Evolutionary conservation across 1,140 invertebrate genomes (phyloP).

Genomic region (Papilio helenus): DNA sequence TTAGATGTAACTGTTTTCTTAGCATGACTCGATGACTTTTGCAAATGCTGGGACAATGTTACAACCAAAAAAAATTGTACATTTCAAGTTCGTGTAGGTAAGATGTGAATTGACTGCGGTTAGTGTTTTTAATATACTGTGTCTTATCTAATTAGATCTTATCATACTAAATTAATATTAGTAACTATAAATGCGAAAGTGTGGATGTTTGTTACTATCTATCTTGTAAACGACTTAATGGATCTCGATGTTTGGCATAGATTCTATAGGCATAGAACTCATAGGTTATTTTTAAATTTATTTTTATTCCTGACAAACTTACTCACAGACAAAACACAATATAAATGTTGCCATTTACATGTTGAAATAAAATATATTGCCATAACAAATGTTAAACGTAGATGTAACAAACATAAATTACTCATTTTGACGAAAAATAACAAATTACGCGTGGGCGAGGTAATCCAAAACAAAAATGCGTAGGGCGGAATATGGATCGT

Average conservation of each 20-base stretch:
- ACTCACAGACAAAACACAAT: not conserved
- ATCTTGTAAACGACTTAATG: no score
- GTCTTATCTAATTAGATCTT: no score
- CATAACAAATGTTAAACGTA: not conserved
- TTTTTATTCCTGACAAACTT: not conserved
- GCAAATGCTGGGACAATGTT: no score
- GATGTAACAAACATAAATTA: slow-evolving; percentile 35
- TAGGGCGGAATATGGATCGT: slow-evolving; percentile 41
- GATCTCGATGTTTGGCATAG: not conserved
- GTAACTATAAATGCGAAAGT: not conserved
- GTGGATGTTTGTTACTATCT: not conserved
- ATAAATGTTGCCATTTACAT: not conserved
- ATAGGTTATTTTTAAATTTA: no score
- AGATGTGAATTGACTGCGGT: no score
- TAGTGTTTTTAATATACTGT: no score
- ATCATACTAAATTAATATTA: no score
- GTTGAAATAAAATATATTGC: slow-evolving; percentile 1
- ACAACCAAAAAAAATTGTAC: no score
- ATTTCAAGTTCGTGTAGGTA: no score
- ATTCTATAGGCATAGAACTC: no score
- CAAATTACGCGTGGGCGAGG: slow-evolving; percentile 42
- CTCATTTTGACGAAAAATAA: slow-evolving; percentile 46
- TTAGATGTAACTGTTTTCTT: no score
- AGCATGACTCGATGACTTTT: no score
- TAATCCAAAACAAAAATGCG: slow-evolving; percentile 49